Base-by-base conservation (phyloP, 2,888 invertebrate genomes). In the Ceraclea dissimilis region DNA sequence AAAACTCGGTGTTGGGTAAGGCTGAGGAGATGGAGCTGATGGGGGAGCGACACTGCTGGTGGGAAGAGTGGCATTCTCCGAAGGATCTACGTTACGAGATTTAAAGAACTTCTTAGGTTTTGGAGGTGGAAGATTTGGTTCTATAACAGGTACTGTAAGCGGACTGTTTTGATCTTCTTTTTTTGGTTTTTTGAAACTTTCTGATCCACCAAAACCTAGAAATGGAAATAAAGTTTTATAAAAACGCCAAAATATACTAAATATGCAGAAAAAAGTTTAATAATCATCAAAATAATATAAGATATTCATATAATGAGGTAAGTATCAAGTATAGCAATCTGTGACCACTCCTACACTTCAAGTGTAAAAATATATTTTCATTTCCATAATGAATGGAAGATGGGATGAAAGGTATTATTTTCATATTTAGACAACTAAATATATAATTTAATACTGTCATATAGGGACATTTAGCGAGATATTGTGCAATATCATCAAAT, bases 91-190 rank as follows among this genome's bases (percentile, higher is more conserved):
- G 71, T 88, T 90, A 52, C 89, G 84, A 67, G 90, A 91, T 69
- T 93, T 93, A 69, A 93, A 93, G 71, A 93, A 93, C 69, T 93
- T 93, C 69, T 91, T 89, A 47, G 92, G 92, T 70, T 90, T 90
- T 64, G 82, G 81, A 63, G 82, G 75, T 57, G 78, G 73, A 63
- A 75, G 73, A 54, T 75, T 76, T 60, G 78, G 73, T 65, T 76
- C 76, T 64, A 78, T 75, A 54, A 78, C 73, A 60, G 79, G 76
- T 52, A 79, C 74, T 65, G 76, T 75, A 65, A 79, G 70, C 59
- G 79, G 74, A 65, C 79, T 80, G 63, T 78, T 79, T 64, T 78
- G 78, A 66, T 78, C 78, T 68, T 78, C 77, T 8, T 8, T 13
- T 19, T 76, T 72, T 61, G 76, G 71, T 60, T 77, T 78, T 78